Evolutionary conservation across 2,888 invertebrate genomes (phyloP), one percentile per base, ranked within the genome.

Genomic region (Lydus trimaculatus): DNA sequence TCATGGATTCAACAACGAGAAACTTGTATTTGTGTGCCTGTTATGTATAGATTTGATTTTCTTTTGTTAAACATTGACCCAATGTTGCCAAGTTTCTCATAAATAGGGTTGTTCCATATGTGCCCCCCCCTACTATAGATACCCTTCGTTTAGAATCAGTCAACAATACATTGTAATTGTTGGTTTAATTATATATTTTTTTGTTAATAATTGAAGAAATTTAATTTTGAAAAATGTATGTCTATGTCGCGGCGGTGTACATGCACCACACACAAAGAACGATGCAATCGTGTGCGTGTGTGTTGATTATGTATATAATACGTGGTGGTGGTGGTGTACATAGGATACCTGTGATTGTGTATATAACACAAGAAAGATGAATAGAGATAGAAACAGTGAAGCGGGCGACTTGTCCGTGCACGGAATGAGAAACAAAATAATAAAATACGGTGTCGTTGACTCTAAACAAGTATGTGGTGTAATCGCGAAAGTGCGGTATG

Each of bases 401-500:
- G 48, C 31, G 13, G 33, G 28, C 66, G 63, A 25, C 63, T 64
- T 56, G 62, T 66, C 68, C 75, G 75, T 73, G 75, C 69, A 67
- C 70, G 68, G 74, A 75, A 75, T 72, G 65, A 68, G 66, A 69
- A 73, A 72, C 64, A 67, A 75, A 69, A 73, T 58, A 52, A 52
- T 66, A 64, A 58, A 74, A 72, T 67, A 75, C 66, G 72, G 73
- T 76, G 80, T 81, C 82, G 79, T 79, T 80, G 82, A 81, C 82
- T 78, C 75, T 63, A 72, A 73, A 76, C 75, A 75, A 73, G 72
- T 72, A 76, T 76, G 76, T 72, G 72, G 79, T 43, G 43, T 79
- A 79, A 79, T 80, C 81, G 78, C 76, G 78, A 79, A 80, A 80
- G 79, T 77, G 77, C 72, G 71, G 69, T 62, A 63, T 48, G 25